These are phyloP conservation scores for Galendromus occidentalis DNA, from an alignment of 1,140 invertebrate genomes.

Conservation along the genomic window DNA sequence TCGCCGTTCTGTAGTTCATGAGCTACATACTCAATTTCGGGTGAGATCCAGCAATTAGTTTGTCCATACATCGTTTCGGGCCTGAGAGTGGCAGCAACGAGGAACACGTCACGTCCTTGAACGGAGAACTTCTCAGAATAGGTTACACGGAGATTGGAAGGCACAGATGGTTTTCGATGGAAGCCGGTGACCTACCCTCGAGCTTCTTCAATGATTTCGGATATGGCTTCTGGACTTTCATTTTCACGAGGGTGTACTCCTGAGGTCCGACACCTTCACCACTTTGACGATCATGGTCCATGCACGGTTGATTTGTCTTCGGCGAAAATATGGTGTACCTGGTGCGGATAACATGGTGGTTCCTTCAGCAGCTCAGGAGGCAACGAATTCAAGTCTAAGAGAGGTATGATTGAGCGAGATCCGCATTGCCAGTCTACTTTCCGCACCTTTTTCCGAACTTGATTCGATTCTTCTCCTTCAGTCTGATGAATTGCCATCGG, in stretches of 20 bases:
- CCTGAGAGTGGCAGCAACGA: constrained; percentile 89
- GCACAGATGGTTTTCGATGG: neutral
- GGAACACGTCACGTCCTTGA: constrained; percentile 43
- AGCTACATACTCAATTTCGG: constrained; percentile 80
- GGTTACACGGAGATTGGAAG: neutral
- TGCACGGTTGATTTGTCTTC: constrained; percentile 90
- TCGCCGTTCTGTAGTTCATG: constrained; percentile 48
- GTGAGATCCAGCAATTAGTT: constrained; percentile 95
- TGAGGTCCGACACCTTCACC: constrained; percentile 95
- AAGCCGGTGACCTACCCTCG: constrained; percentile 14
- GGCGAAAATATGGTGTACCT: constrained; percentile 88
- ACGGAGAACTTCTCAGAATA: constrained; percentile 25
- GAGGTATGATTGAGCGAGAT: too few relatives aligned
- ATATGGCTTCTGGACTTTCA: constrained; percentile 54
- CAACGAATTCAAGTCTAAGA: too few relatives aligned
- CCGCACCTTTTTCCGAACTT: constrained; percentile 76
- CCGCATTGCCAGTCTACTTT: neutral
- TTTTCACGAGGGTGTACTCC: constrained; percentile 93
- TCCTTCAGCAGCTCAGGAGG: too few relatives aligned
- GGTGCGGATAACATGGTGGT: neutral
- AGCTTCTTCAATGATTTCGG: constrained; percentile 40
- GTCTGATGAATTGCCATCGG: constrained; percentile 76
- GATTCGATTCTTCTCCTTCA: constrained; percentile 72
- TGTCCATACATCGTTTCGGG: constrained; percentile 99
- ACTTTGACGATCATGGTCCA: constrained; percentile 91